A percentile compares a stretch with the other conserved stretches of the same genome.
phyloP scores from a whole-genome alignment of 2,888 invertebrate species.

The Hydraecia micacea region DNA sequence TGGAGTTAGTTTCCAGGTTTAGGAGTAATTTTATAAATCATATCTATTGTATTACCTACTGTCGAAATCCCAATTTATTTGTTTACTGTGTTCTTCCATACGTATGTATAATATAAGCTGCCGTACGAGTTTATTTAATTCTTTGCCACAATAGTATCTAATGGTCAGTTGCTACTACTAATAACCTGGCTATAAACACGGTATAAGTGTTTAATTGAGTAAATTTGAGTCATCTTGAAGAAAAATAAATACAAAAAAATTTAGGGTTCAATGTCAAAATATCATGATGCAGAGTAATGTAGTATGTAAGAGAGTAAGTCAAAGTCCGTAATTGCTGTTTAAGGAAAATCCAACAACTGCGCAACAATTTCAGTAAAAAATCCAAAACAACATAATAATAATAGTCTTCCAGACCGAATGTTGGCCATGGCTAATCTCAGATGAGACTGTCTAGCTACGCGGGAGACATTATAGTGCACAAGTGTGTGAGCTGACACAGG shows the following conservation, averaged over 20 bases:
- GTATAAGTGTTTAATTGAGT: neutral
- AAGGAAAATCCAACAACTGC: neutral
- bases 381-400: neutral
- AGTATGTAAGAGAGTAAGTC: neutral
- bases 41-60: neutral
- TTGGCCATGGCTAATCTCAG: too few relatives aligned
- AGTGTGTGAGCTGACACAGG: too few relatives aligned
- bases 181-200: neutral
- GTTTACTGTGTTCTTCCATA: neutral
- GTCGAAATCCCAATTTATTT: conserved; percentile 12
- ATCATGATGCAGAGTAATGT: neutral
- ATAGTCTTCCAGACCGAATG: too few relatives aligned
- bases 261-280: neutral
- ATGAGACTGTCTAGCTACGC: too few relatives aligned
- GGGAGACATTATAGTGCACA: too few relatives aligned
- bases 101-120: neutral
- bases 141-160: neutral
- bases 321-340: neutral
- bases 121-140: neutral
- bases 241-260: neutral
- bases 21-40: neutral
- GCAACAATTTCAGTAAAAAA: too few relatives aligned
- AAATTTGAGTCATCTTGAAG: neutral
- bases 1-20: neutral
- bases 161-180: neutral